These are phyloP conservation scores for Andrena marginata DNA, from an alignment of 2,888 invertebrate genomes.

Conservation along the genomic window DNA sequence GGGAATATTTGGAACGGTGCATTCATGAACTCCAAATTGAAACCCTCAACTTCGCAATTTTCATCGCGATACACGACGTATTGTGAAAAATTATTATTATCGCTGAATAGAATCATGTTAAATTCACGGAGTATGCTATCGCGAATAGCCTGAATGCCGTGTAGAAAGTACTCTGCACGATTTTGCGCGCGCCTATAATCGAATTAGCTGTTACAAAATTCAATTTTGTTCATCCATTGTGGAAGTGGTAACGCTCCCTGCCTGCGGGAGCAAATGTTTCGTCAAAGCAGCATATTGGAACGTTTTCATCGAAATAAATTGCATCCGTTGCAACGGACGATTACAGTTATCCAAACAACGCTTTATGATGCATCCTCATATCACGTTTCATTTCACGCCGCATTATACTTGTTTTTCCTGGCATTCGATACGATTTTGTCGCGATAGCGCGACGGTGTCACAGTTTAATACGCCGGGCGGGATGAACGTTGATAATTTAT, in stretches of 20 bases:
- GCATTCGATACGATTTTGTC: background rate
- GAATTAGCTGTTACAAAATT: background rate
- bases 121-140: background rate
- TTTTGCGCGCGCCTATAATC: background rate
- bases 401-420: background rate
- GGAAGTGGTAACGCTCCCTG: background rate
- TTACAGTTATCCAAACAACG: background rate
- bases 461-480: background rate
- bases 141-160: too few species aligned
- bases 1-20: background rate
- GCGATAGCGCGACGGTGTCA: background rate
- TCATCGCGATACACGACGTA: background rate
- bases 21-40: background rate
- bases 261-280: background rate
- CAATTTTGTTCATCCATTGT: background rate
- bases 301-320: constrained; percentile 5
- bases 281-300: background rate
- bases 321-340: constrained; percentile 9
- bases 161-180: too few species aligned
- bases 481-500: constrained; percentile 59
- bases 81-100: background rate
- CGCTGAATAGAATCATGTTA: background rate
- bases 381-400: background rate
- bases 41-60: background rate
- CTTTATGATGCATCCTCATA: background rate